Percentiles rank a stretch among this genome's conserved stretches.
Conservation (phyloP, 2,888 invertebrate genomes). For the Stenodera caucasica region DNA sequence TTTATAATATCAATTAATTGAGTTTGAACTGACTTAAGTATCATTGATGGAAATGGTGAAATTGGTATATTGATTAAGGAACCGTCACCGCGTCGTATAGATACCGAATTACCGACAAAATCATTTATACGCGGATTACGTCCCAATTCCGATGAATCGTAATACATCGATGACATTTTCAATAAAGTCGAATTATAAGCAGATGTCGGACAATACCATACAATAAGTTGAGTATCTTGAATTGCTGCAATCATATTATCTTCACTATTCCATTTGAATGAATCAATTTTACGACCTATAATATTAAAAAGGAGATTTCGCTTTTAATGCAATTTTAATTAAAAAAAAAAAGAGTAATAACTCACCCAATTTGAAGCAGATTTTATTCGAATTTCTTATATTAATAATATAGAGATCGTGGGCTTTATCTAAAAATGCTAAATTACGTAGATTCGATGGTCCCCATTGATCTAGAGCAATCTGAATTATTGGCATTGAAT, state of each 20-base stretch:
- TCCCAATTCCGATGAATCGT: conserved; percentile 74
- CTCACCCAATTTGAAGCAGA: conserved; percentile 73
- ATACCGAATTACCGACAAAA: conserved; percentile 82
- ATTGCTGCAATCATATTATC: conserved; percentile 79
- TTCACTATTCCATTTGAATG: conserved; percentile 71
- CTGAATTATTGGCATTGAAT: conserved; percentile 77
- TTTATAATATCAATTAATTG: conserved; percentile 47
- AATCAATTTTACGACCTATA: conserved; percentile 61
- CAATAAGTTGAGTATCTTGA: conserved; percentile 74
- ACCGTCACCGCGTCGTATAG: conserved; percentile 86
- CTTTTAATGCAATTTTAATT: neutral
- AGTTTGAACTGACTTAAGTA: conserved; percentile 52
- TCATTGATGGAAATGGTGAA: conserved; percentile 68
- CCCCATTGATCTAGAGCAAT: conserved; percentile 87
- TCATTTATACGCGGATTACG: conserved; percentile 79
- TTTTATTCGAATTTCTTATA: conserved; percentile 66
- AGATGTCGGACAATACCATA: conserved; percentile 82
- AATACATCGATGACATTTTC: conserved; percentile 61
- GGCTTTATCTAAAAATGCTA: conserved; percentile 88
- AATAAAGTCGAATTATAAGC: conserved; percentile 73
- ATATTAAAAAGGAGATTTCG: conserved; percentile 13
- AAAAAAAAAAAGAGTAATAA: too few relatives aligned
- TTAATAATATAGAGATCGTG: conserved; percentile 83
- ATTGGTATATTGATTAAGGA: conserved; percentile 75
- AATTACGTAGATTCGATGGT: conserved; percentile 72